Evolutionary conservation across 1,140 invertebrate species (phyloP), one percentile per base, ranked within the genome.

Genomic region (Temnothorax longispinosus): DNA sequence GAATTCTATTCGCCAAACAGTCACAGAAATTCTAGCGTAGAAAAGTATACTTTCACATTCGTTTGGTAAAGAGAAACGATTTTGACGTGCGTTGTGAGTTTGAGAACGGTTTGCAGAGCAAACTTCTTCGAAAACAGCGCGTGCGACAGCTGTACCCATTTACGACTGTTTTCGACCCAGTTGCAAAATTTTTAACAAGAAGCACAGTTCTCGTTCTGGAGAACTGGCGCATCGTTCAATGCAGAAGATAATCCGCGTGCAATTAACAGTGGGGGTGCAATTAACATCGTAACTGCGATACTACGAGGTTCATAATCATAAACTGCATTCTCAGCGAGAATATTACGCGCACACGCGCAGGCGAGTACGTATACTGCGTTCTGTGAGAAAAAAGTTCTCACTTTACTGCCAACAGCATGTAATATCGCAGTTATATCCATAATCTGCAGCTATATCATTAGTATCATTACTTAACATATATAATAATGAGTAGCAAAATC

Each of bases 281-380:
- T 71, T 71, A 56, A 65, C n/a, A 56, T 54, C 50, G 32, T 44
- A 80, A 52, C 35, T 80, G 64, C 76, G 38, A 35, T 54, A 32
- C 32, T 38, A 54, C 47, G 47, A 54, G 35, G 13, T 52, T 47
- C 60, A 62, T 52, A 44, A 27, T 78, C 75, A 52, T 80, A 80
- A 80, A 67, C 44, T 77, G 56, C 27, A 67, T 52, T 54, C 60
- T 52, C 62, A 13, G 47, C n/a, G 64, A 67, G 47, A 80, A 80
- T 80, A 67, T 80, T 54, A 38, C 35, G 47, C 60, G 13, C 56
- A 41, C 47, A 60, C n/a, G n/a, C 1, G 38, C n/a, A 21, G 2
- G 18, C 8, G 54, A 64, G 10, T 50, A 64, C 76, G 6, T 44
- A 27, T 27, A 54, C 13, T 32, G n/a, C 13, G 15, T 65, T 13